These are phyloP conservation scores for Magallana angulata DNA, from an alignment of 1,140 invertebrate species.

Conservation along the genomic window DNA sequence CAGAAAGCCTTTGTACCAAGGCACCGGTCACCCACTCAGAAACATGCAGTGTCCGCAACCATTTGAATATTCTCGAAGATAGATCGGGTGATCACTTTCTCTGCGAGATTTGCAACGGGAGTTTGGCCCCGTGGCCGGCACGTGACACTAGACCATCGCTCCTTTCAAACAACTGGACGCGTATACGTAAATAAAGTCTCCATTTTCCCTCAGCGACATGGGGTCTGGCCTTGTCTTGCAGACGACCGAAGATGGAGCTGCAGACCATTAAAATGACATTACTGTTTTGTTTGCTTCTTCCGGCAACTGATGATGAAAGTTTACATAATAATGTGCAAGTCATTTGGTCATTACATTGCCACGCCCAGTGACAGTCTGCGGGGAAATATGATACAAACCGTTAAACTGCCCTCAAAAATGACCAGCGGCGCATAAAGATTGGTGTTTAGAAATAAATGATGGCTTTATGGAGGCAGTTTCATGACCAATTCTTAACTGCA, in stretches of 20 bases:
- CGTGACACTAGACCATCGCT: neutral
- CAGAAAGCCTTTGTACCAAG: neutral
- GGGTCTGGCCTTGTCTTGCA: neutral
- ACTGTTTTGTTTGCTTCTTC: neutral
- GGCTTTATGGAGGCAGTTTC: conserved; percentile 27
- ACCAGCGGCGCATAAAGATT: neutral
- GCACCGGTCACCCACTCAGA: neutral
- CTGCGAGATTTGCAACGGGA: conserved; percentile 25
- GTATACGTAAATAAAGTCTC: neutral
- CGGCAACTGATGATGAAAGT: conserved; percentile 24
- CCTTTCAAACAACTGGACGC: neutral
- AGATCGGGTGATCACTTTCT: conserved; percentile 16
- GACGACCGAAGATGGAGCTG: neutral
- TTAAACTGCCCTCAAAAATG: neutral
- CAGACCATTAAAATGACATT: conserved; percentile 31
- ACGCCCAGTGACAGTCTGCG: neutral
- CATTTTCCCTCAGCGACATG: neutral
- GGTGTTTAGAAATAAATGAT: conserved; percentile 14
- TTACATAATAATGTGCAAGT: conserved; percentile 30
- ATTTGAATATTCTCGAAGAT: neutral
- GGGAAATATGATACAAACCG: conserved; percentile 6
- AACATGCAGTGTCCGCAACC: neutral
- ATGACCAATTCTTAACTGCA: neutral
- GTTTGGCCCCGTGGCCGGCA: neutral
- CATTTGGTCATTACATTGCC: neutral